Evolutionary conservation across 2,888 invertebrate genomes (phyloP), one percentile per base, ranked within the genome.

Genomic region (Leptopterna dolabrata): DNA sequence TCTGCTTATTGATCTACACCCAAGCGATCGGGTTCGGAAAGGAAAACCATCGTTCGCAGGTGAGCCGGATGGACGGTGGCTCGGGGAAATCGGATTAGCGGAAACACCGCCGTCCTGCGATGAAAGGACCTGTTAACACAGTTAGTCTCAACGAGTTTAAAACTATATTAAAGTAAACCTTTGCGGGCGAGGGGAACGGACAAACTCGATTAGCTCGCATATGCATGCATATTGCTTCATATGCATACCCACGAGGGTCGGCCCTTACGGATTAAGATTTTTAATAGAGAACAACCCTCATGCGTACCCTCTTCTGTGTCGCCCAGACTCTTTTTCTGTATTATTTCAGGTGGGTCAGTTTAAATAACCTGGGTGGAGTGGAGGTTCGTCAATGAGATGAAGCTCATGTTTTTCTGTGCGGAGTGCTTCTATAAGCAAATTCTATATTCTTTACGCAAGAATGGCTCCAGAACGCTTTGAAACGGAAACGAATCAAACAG

Each of bases 141-240:
- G 85, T 85, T 85, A 85, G 85, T 73, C 85, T 47, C 85, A 85
- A 85, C 85, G 85, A 85, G 85, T 85, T 85, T 85, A 85, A 85
- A 85, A 85, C 85, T 85, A 85, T 85, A 85, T 85, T 85, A 85
- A 85, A 85, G 85, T 85, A 85, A 85, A 85, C 85, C 85, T 76
- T 85, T 47, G 85, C 45, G 45, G 36, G 73, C 14, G 14, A 51
- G 41, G 70, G 36, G 51, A 43, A 27, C 82, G 73, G 51, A 73
- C 45, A 73, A 81, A 85, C 85, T 85, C 88, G 82, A 88, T 88
- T 88, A 88, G 27, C 86, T 47, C 88, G 41, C 88, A 88, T 88
- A 88, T 88, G 86, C 88, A 88, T 88, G 86, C 81, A 88, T 88
- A 88, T 88, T 88, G 86, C 86, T 88, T 88, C 88, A 88, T 88